Evolutionary conservation across 2,888 invertebrate genomes (phyloP).

Genomic region (Zelleria hepariella): DNA sequence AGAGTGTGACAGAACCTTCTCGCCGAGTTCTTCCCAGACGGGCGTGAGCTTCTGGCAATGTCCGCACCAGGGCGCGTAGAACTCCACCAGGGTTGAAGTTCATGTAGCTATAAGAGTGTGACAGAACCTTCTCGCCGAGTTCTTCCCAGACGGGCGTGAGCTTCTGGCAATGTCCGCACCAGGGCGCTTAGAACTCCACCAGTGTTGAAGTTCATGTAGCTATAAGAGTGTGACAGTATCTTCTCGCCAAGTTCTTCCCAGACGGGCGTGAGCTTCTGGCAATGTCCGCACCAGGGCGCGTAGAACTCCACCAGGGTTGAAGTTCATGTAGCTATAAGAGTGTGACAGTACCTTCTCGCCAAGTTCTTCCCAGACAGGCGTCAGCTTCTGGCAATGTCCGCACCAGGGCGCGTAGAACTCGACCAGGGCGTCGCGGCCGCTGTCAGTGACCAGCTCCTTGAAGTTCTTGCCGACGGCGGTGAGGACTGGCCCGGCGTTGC

Average conservation of each 20-base stretch:
- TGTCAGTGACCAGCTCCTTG: slow-evolving; percentile 92
- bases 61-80: slow-evolving; percentile 99
- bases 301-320: slow-evolving; percentile 98
- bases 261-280: slow-evolving; percentile 94
- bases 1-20: too few relatives aligned
- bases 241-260: slow-evolving; percentile 95
- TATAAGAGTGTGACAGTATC: too few relatives aligned
- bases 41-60: slow-evolving; percentile 98
- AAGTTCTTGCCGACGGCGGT: slow-evolving; percentile 98
- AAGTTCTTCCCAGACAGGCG: slow-evolving; percentile 94
- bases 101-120: too few relatives aligned
- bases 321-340: slow-evolving; percentile 96
- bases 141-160: slow-evolving; percentile 95
- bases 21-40: slow-evolving; percentile 93
- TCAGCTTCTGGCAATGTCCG: slow-evolving; percentile 97
- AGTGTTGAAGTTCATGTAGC: slow-evolving; percentile 98
- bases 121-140: slow-evolving; percentile 89
- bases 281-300: slow-evolving; percentile 99
- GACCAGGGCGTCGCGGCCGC: slow-evolving; percentile 92
- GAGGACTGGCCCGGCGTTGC: slow-evolving; percentile 85
- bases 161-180: slow-evolving; percentile 99
- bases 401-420: slow-evolving; percentile 99
- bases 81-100: slow-evolving; percentile 98
- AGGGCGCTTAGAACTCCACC: slow-evolving; percentile 98
- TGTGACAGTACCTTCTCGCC: slow-evolving; percentile 91